These are phyloP conservation scores for Hydrocynus forskahlii DNA, from an alignment of 2,797 vertebrate genomes.

Conservation along the genomic window DNA sequence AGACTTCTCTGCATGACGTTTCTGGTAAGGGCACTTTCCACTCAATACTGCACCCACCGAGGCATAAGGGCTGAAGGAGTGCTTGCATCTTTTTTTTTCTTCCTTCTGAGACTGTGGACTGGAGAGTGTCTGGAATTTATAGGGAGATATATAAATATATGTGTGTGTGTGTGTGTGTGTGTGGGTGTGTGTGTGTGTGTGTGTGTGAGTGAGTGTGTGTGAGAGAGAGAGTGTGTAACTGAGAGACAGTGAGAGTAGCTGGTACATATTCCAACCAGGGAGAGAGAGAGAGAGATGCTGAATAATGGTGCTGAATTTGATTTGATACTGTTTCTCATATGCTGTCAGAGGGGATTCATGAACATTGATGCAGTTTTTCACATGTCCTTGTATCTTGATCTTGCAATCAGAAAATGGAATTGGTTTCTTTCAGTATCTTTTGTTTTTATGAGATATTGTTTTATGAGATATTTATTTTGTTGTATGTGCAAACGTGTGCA, in stretches of 20 bases:
- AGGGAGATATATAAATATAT: slow-evolving; percentile 52
- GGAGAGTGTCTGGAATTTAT: slow-evolving; percentile 56
- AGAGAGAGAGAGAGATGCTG: slow-evolving; percentile 48
- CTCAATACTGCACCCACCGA: slow-evolving; percentile 64
- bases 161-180: slow-evolving; percentile 27
- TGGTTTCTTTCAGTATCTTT: slow-evolving; percentile 5
- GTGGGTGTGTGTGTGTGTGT: slow-evolving; percentile 20
- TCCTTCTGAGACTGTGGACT: slow-evolving; percentile 63
- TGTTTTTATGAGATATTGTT: slow-evolving; percentile 2
- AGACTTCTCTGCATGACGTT: slow-evolving; percentile 85
- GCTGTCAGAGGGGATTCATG: slow-evolving; percentile 21
- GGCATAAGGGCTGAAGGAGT: slow-evolving; percentile 22
- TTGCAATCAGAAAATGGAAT: not conserved
- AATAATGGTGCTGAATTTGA: slow-evolving; percentile 59
- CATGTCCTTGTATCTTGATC: not conserved
- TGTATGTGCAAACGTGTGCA: not conserved
- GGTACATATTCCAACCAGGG: not conserved
- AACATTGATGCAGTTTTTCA: slow-evolving; percentile 21
- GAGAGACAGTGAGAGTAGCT: not conserved
- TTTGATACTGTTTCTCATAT: slow-evolving; percentile 58
- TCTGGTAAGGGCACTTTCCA: slow-evolving; percentile 77
- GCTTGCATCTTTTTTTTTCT: not conserved
- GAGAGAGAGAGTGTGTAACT: not conserved
- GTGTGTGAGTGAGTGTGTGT: slow-evolving; percentile 10
- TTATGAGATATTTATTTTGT: slow-evolving; percentile 8